phyloP scores from a whole-genome alignment of 2,797 vertebrate genomes.

The Mormyrops boulengeri region DNA sequence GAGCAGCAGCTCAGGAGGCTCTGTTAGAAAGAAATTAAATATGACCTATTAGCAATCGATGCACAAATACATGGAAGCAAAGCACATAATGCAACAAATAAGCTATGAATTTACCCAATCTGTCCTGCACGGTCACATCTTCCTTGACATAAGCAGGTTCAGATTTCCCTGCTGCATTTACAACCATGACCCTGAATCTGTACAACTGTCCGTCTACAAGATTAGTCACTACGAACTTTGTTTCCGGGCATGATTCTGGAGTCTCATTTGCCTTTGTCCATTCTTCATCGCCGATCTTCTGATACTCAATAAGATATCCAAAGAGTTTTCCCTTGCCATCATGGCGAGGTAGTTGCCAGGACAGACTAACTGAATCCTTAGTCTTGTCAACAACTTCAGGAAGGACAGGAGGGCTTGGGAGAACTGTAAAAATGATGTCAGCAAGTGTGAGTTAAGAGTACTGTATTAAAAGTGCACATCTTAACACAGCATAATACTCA shows the following conservation, averaged over 20 bases:
- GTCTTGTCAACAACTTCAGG: conserved; percentile 92
- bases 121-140: conserved; percentile 84
- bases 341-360: conserved; percentile 88
- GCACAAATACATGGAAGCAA: background rate
- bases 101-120: conserved; percentile 72
- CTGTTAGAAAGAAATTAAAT: conserved; percentile 55
- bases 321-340: conserved; percentile 89
- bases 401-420: conserved; percentile 87
- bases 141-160: conserved; percentile 84
- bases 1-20: conserved; percentile 86
- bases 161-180: conserved; percentile 89
- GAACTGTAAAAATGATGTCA: conserved; percentile 54
- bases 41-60: background rate
- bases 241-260: conserved; percentile 86
- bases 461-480: background rate
- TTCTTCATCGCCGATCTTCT: conserved; percentile 84
- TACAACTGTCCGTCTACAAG: conserved; percentile 78
- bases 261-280: conserved; percentile 83
- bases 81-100: background rate
- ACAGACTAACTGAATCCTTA: conserved; percentile 85
- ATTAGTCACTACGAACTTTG: conserved; percentile 78
- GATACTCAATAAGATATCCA: conserved; percentile 91
- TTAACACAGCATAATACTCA: conserved; percentile 49
- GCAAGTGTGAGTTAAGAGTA: conserved; percentile 19
- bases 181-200: conserved; percentile 83